Conservation (phyloP, 2,113 vertebrate genomes). For the Drymodes brunneopygia region DNA sequence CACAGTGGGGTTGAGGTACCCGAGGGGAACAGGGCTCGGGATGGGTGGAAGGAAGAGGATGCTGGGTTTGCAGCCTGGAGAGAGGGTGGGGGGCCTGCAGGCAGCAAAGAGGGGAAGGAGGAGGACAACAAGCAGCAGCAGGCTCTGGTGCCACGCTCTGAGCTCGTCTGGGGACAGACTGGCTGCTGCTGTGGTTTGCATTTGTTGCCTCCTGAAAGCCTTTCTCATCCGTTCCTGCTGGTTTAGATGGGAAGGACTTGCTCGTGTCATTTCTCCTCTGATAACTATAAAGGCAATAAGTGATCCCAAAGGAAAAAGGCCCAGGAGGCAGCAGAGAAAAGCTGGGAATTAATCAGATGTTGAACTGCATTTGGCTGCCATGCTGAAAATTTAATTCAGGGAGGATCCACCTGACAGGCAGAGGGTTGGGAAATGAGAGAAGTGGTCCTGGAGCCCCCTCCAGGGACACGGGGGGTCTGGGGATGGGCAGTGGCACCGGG, state of each 20-base stretch:
- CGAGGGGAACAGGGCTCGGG: neutral
- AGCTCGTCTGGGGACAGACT: neutral
- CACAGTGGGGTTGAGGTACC: neutral
- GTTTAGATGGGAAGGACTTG: neutral
- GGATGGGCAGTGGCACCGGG: fast-evolving
- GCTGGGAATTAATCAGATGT: neutral
- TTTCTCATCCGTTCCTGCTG: neutral
- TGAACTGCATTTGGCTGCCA: neutral
- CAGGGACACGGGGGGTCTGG: neutral
- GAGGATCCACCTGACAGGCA: neutral
- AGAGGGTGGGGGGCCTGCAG: neutral
- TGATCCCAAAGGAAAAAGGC: neutral
- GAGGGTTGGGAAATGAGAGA: neutral
- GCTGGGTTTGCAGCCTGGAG: neutral
- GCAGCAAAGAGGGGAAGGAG: neutral
- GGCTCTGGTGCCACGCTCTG: fast-evolving
- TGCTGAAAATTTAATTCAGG: neutral
- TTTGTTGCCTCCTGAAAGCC: neutral
- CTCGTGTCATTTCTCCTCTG: neutral
- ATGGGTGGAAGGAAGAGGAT: neutral
- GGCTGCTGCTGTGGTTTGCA: neutral
- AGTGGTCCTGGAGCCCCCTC: neutral
- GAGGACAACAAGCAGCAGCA: neutral
- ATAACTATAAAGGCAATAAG: neutral
- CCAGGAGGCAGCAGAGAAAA: neutral